These are phyloP conservation scores for Nomada lathburiana DNA, from an alignment of 2,888 invertebrate species.

Conservation along the genomic window DNA sequence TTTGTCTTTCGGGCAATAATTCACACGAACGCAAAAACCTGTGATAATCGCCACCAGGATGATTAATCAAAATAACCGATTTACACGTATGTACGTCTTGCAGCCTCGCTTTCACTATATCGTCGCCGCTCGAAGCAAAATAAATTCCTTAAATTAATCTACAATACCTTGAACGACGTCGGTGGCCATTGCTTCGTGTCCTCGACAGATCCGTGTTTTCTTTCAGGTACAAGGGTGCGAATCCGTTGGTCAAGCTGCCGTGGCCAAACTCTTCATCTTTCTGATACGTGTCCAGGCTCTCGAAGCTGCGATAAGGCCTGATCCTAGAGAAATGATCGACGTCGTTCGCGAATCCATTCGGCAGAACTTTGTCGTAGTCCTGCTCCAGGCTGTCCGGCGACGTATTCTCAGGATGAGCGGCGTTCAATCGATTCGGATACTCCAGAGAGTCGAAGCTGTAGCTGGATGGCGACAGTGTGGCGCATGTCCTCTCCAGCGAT, in stretches of 20 bases:
- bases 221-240: slow-evolving; percentile 77
- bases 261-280: slow-evolving; percentile 69
- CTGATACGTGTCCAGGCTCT: slow-evolving; percentile 84
- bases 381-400: slow-evolving; percentile 86
- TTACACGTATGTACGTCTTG: background rate
- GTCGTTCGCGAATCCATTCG: slow-evolving; percentile 72
- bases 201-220: slow-evolving; percentile 76
- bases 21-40: background rate
- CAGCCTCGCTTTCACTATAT: no score
- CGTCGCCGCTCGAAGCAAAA: no score
- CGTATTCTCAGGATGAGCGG: slow-evolving; percentile 79
- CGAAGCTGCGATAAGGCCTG: slow-evolving; percentile 85
- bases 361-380: slow-evolving; percentile 79
- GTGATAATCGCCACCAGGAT: background rate
- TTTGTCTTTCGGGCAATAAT: slow-evolving; percentile 11
- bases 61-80: slow-evolving; percentile 9
- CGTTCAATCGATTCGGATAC: slow-evolving; percentile 80
- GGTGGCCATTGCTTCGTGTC: slow-evolving; percentile 46
- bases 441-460: slow-evolving; percentile 86
- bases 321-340: slow-evolving; percentile 76
- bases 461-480: slow-evolving; percentile 85
- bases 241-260: slow-evolving; percentile 73
- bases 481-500: slow-evolving; percentile 90
- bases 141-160: no score
- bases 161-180: slow-evolving; percentile 61